These are phyloP conservation scores for Nomada ruficornis DNA, from an alignment of 2,888 invertebrate species.

Conservation along the genomic window DNA sequence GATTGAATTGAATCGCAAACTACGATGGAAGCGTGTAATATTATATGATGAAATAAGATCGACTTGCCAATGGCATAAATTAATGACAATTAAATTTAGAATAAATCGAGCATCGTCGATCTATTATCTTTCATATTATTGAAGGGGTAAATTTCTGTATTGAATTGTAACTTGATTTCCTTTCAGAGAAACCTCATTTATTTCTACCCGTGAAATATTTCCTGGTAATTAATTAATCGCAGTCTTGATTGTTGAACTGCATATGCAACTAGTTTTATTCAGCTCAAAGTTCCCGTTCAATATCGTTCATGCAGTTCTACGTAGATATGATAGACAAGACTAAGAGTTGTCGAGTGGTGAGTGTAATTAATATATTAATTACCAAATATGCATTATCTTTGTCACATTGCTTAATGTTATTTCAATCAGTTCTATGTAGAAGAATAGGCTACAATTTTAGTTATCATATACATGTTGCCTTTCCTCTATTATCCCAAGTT, in stretches of 20 bases:
- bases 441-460: conserved; percentile 1
- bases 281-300: not conserved
- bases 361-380: conserved; percentile 48
- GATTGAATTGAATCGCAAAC: not conserved
- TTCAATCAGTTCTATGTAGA: conserved; percentile 4
- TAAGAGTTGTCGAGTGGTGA: conserved; percentile 81
- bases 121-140: not conserved
- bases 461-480: conserved; percentile 29
- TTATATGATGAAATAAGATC: not conserved
- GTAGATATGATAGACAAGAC: conserved; percentile 80
- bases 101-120: not conserved
- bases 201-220: not conserved
- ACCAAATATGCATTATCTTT: not conserved
- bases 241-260: not conserved
- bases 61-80: not conserved
- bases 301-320: conserved; percentile 49
- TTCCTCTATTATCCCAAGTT: conserved; percentile 5
- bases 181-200: conserved; percentile 38
- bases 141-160: not conserved
- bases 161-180: not conserved
- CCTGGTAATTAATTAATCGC: not conserved
- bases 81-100: not conserved
- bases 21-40: not conserved
- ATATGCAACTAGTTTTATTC: not conserved
- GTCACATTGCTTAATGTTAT: not conserved